Base-by-base conservation (phyloP, 2,888 invertebrate species). In the Stenotaenia linearis region DNA sequence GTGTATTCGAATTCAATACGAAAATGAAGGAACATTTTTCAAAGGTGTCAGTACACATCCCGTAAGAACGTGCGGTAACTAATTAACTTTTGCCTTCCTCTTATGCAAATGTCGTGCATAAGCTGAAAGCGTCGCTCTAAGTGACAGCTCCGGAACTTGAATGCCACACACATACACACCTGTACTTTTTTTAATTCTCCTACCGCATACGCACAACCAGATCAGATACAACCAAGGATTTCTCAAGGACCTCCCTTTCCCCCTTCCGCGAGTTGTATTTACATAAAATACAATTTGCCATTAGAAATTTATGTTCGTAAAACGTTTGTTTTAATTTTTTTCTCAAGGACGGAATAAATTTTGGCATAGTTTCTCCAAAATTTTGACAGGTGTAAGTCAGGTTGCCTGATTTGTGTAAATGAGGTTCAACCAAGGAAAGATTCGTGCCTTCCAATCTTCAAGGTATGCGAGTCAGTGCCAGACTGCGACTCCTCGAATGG, bases 101-200 rank as follows among this genome's bases (percentile, higher is more conserved):
- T 69, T 28, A 69, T 69, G 69, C 69, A 69, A 69, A 69, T 69
- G 21, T 18, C 18, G 7, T 18, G 50, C 50, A n/a, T 18, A 50
- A 18, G 50, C 50, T 50, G 18, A 18, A 18, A 50, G 50, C 50
- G 18, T 50, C 50, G 50, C 69, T 28, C n/a, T 10, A 61, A 61
- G 23, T 69, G 69, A 69, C 69, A 25, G 69, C 69, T 69, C 28
- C 4, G 1, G 10, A 69, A 28, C 69, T 25, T 69, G 69, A 69
- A 69, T 69, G 69, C 69, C 69, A 69, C 69, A 69, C 69, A 69
- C 61, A 61, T 5, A 61, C 69, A 69, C 69, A 69, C 69, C 69
- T 69, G 69, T 69, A 12, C 4, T 28, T 69, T 28, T 69, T 50
- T 50, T 50, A 50, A 25, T 69, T 69, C 69, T 4, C 69, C 69